These are phyloP conservation scores for Platycheirus rosarum DNA, from an alignment of 2,888 invertebrate species.

Conservation along the genomic window DNA sequence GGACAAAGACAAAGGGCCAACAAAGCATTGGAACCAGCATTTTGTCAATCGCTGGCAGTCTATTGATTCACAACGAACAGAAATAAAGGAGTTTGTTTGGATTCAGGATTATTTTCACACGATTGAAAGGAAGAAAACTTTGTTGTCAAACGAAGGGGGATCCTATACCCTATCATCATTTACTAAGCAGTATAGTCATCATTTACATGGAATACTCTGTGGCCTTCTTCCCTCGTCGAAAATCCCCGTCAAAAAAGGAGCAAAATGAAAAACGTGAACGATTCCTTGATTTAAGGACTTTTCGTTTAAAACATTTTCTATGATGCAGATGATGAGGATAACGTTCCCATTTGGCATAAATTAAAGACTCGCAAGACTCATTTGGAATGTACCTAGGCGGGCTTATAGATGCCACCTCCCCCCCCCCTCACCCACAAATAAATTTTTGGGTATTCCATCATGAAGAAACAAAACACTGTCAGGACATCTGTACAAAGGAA, in stretches of 20 bases:
- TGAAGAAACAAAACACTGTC: conserved; percentile 12
- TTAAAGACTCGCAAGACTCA: conserved; percentile 57
- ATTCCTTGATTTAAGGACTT: conserved; percentile 72
- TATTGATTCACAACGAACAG: conserved; percentile 60
- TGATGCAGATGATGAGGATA: conserved; percentile 72
- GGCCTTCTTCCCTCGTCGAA: not conserved
- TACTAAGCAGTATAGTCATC: not conserved
- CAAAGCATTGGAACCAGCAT: conserved; percentile 19
- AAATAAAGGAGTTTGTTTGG: conserved; percentile 67
- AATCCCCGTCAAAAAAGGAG: conserved; percentile 16
- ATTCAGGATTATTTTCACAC: conserved; percentile 67
- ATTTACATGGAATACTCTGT: conserved; percentile 50
- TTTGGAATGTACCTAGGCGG: not conserved
- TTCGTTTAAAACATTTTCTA: conserved; percentile 68
- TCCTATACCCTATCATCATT: not conserved
- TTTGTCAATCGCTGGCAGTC: conserved; percentile 34
- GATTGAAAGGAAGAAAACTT: conserved; percentile 57
- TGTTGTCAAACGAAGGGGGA: conserved; percentile 3
- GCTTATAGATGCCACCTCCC: not conserved
- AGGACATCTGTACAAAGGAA: conserved; percentile 32
- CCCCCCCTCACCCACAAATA: not conserved
- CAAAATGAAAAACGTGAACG: conserved; percentile 66
- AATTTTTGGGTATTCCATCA: conserved; percentile 23
- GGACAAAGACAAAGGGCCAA: not conserved
- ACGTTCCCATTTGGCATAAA: conserved; percentile 69